Evolutionary conservation across 2,797 vertebrate species (phyloP), one percentile per base, ranked within the genome.

Genomic region (Gymnothorax javanicus): DNA sequence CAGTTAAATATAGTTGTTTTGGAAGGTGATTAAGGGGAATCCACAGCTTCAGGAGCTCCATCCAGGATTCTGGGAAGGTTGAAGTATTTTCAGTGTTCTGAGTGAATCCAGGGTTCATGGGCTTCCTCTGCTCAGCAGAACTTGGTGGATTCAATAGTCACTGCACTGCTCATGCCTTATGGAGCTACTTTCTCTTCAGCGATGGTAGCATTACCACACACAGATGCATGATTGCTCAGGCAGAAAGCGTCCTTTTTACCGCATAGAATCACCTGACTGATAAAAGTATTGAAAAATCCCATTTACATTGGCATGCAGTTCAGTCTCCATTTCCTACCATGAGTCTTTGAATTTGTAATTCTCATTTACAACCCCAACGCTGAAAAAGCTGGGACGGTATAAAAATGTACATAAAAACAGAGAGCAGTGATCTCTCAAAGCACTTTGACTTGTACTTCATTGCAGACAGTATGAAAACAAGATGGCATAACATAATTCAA

Each of bases 51-150:
- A 83, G 52, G 27, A 59, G 12, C n/a, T n/a, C n/a, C 25, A 81
- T 64, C 86, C 60, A 20, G 60, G 60, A 73, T 86, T 43, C 43
- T 25, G 59, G 58, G 79, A 27, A 77, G 81, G 11, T 79, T 71
- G 67, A 86, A 54, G 11, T 50, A 67, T 20, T 86, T 84, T 69
- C 58, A 13, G 43, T 4, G n/a, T 62, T 64, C 23, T 75, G 59
- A 11, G 17, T n/a, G 7, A n/a, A 25, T 13, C 1, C 64, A 69
- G 43, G 82, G 56, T 83, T 62, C 77, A 56, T 23, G 64, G 7
- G 3, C 62, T 64, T 17, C 6, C 62, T 64, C 62, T 60, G 60
- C 33, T 64, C 67, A 57, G 64, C 62, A 71, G 81, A 56, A 71
- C 71, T 71, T 64, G 83, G n/a, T 71, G 33, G 69, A 71, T 71